Percentiles rank a stretch among this genome's conserved stretches.
Conservation (phyloP, 2,113 vertebrate genomes). For the Pterocles orientalis region DNA sequence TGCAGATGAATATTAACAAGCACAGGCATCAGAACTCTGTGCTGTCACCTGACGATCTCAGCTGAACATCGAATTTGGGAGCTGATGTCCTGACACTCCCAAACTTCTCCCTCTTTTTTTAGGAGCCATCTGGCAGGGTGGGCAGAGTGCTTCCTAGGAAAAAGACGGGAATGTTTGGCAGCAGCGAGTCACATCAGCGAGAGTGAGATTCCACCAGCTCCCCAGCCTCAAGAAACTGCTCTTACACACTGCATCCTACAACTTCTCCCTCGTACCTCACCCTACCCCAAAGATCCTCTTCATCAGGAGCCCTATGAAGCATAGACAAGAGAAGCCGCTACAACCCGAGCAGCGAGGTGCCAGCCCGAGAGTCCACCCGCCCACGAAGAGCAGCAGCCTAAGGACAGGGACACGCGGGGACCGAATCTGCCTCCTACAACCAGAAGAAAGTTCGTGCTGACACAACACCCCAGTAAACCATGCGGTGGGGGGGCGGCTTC, state of each 20-base stretch:
- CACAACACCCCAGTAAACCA: background rate
- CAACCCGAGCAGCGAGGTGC: background rate
- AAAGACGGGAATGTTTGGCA: background rate
- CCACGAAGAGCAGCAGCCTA: background rate
- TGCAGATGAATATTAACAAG: background rate
- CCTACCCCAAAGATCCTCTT: background rate
- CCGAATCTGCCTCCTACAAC: background rate
- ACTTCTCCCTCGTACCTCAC: background rate
- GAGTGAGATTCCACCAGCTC: background rate
- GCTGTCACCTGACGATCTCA: background rate
- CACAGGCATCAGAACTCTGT: background rate
- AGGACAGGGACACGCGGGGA: background rate
- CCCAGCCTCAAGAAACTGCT: background rate
- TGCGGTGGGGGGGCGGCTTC: background rate
- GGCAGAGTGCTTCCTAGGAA: background rate
- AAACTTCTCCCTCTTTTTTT: background rate
- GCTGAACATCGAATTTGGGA: background rate
- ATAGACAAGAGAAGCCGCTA: background rate
- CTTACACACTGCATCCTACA: background rate
- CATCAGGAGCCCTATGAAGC: background rate
- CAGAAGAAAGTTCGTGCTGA: conserved; percentile 39
- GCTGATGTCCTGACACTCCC: background rate
- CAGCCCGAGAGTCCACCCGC: background rate
- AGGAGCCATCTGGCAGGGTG: background rate
- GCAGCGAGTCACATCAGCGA: background rate